A percentile compares a stretch with the other conserved stretches of the same genome.
These are phyloP conservation scores for Pterocles gutturalis DNA, from an alignment of 2,113 vertebrate genomes.

Conservation along the genomic window DNA sequence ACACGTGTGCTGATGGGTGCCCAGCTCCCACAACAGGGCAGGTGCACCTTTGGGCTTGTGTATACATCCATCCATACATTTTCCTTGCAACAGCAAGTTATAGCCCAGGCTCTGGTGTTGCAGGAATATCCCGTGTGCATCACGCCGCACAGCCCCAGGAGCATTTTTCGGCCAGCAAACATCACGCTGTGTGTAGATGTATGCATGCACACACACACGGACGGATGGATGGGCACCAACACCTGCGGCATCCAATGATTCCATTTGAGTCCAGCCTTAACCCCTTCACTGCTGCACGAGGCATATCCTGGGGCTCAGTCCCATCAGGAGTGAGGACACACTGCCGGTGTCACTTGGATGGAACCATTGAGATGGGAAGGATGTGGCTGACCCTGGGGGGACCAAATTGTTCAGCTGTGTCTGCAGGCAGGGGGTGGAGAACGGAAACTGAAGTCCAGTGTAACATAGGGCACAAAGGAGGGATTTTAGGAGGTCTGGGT, in stretches of 20 bases:
- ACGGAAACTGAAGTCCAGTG: neutral
- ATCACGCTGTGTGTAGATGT: neutral
- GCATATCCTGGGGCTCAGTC: neutral
- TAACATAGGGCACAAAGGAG: neutral
- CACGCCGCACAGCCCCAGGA: fast-evolving
- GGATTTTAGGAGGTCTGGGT: neutral
- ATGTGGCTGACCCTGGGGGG: neutral
- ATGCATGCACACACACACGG: neutral
- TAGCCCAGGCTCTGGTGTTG: fast-evolving
- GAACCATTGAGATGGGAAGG: neutral
- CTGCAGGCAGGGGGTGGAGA: fast-evolving
- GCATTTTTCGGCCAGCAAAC: fast-evolving
- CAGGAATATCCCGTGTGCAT: neutral
- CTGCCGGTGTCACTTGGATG: fast-evolving
- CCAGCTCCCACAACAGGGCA: fast-evolving
- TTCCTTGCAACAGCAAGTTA: neutral
- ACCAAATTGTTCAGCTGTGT: neutral
- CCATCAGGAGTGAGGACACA: fast-evolving
- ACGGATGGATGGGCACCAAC: neutral
- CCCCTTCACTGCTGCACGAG: neutral
- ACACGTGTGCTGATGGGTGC: fast-evolving
- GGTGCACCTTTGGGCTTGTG: neutral
- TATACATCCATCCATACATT: fast-evolving
- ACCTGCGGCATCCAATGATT: neutral
- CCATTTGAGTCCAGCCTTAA: constrained; percentile 12